Evolutionary conservation across 2,888 invertebrate species (phyloP), one percentile per base, ranked within the genome.

Genomic region (Busseola fusca): DNA sequence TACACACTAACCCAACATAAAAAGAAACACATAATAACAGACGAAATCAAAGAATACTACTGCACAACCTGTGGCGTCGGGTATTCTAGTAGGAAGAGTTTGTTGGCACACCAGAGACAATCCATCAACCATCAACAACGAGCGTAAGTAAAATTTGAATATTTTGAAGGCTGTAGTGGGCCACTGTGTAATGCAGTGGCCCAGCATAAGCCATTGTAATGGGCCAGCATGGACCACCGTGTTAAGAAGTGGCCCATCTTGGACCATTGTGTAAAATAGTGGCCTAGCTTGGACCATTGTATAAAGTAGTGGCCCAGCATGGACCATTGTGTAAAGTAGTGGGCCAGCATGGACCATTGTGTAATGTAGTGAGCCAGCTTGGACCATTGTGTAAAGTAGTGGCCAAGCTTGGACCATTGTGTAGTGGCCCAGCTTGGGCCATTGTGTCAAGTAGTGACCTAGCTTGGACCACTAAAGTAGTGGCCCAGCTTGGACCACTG

Each of bases 1-100:
- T 94, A 95, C 87, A 90, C 91, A 0, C 81, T 93, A 1, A 87
- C 81, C 0, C 88, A 89, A 9, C 95, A 94, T 65, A 88, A 88
- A 62, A 91, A 89, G 68, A 87, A 78, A 10, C 94, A 94, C 74
- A 16, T 7, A 0, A 0, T 6, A 0, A 4, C 21, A 0, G 69
- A 69, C 0, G 42, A 42, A 0, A 59, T 68, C 5, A 37, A 42
- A 0, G 45, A 78, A 5, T 85, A 88, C 54, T 85, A 81, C 69
- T 93, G 92, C 62, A 74, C 70, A 0, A 70, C 80, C 0, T 93
- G 93, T 66, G 86, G 87, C 1, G 62, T 87, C 1, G 76, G 84
- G 0, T 94, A 89, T 72, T 69, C 50, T 7, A 85, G 78, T 0
- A 84, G 88, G 37, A 94, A 93, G 73, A 88, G 91, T 21, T 59